These are phyloP conservation scores for Frieseomelitta varia DNA, from an alignment of 1,140 invertebrate genomes.

Conservation along the genomic window DNA sequence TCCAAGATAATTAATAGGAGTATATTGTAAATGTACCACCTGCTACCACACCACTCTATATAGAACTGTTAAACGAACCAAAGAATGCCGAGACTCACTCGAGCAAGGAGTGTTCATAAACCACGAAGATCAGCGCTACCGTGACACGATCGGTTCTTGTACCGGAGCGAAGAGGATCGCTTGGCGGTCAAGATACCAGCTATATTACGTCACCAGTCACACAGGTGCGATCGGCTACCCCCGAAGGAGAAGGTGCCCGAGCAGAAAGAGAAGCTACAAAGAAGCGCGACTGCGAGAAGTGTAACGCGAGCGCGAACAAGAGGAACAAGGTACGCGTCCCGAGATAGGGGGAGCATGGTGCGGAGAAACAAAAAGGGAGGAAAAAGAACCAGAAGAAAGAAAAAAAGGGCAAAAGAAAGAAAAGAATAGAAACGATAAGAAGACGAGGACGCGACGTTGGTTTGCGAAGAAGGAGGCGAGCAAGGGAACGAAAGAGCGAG, in stretches of 20 bases:
- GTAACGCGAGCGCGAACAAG: slow-evolving; percentile 25
- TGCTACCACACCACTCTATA: neutral
- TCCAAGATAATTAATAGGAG: too few species aligned
- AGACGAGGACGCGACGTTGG: slow-evolving; percentile 19
- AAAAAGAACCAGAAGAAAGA: neutral
- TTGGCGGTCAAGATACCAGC: slow-evolving; percentile 39
- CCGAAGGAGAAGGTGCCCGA: slow-evolving; percentile 10
- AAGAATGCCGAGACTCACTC: neutral
- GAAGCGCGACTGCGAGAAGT: slow-evolving; percentile 45
- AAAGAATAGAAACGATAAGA: slow-evolving; percentile 21
- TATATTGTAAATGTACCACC: too few species aligned
- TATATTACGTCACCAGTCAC: slow-evolving; percentile 69
- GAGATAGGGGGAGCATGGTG: slow-evolving; percentile 9
- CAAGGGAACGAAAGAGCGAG: neutral
- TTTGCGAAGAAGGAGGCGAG: slow-evolving; percentile 30
- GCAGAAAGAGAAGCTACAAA: slow-evolving; percentile 18
- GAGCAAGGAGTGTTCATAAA: neutral
- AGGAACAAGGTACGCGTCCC: slow-evolving; percentile 1
- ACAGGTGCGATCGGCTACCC: slow-evolving; percentile 68
- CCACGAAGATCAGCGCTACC: neutral
- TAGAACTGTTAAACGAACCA: neutral
- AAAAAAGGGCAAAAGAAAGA: neutral
- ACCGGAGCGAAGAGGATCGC: neutral
- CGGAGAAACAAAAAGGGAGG: neutral
- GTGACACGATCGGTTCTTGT: slow-evolving; percentile 1